Evolutionary conservation across 2,888 invertebrate genomes (phyloP), one percentile per base, ranked within the genome.

Genomic region (Lamproptera curius): DNA sequence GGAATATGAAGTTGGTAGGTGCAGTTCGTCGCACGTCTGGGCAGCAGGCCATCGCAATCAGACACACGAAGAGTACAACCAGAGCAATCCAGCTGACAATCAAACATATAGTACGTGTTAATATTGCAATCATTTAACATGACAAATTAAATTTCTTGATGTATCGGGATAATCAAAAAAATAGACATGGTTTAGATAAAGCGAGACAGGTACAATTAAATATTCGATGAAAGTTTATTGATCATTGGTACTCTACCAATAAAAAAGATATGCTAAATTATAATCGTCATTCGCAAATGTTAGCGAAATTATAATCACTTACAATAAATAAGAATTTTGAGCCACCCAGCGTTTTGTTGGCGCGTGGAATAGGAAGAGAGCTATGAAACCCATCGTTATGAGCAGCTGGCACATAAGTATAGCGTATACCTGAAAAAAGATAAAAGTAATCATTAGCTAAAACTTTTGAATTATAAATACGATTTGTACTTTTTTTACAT

Each of bases 1-100:
- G 84, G 64, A 96, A 92, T 51, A 97, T 92, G 69, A 94, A 92
- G 76, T 97, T 97, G 74, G 91, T 89, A 0, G 97, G 97, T 20
- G 92, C 90, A 58, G 91, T 92, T 43, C 97, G 90, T 16, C 97
- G 89, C 0, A 96, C 91, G 59, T 90, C 89, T 16, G 92, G 91
- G 70, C 96, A 97, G 72, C 97, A 97, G 1, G 94, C 92, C 89
- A 97, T 90, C 1, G 91, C 88, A 44, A 97, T 91, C 64, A 96
- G 75, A 1, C 92, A 88, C 0, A 94, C 92, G 52, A 97, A 73
- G 23, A 92, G 88, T 10, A 91, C 63, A 2, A 70, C 90, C 46
- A 92, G 68, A 1, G 91, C 90, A 2, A 91, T 68, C 90, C 91
- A 92, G 62, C 88, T 88, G n/a, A n/a, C n/a, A n/a, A n/a, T n/a